Percentiles rank a stretch among this genome's conserved stretches.
Evolutionary conservation across 2,113 vertebrate genomes (phyloP).

Genomic region (Azemiops feae): DNA sequence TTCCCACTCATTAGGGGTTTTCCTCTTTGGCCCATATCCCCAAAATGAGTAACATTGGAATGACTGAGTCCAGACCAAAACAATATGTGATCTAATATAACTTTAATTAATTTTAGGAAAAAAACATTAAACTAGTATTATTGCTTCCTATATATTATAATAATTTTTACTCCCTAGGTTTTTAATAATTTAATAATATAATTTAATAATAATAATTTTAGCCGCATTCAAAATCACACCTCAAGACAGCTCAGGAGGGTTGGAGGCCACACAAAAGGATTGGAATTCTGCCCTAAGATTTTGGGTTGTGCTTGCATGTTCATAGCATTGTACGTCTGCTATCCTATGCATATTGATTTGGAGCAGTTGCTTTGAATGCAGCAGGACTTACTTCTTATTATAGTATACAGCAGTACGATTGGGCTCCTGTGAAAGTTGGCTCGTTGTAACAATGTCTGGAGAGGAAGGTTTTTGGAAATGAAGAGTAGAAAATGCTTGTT

Average conservation of each 20-base stretch:
- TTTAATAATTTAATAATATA: background rate
- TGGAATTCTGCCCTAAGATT: background rate
- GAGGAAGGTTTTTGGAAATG: background rate
- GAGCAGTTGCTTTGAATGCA: background rate
- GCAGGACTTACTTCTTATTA: background rate
- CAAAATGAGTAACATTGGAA: background rate
- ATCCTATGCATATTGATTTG: background rate
- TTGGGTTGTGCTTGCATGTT: background rate
- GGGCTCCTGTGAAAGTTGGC: background rate
- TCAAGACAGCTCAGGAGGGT: background rate
- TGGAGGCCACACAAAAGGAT: background rate
- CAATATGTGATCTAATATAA: background rate
- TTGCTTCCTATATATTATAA: background rate
- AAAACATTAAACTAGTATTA: background rate
- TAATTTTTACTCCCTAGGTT: background rate
- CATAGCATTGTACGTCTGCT: background rate
- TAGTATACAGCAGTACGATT: background rate
- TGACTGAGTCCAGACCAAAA: background rate
- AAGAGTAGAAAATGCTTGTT: background rate
- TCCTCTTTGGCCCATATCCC: background rate
- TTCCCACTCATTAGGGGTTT: background rate
- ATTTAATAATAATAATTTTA: too few species aligned
- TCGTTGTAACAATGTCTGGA: background rate
- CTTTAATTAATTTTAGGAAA: background rate
- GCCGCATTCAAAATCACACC: background rate